Evolutionary conservation across 1,140 invertebrate genomes (phyloP).

Genomic region (Diprion similis): DNA sequence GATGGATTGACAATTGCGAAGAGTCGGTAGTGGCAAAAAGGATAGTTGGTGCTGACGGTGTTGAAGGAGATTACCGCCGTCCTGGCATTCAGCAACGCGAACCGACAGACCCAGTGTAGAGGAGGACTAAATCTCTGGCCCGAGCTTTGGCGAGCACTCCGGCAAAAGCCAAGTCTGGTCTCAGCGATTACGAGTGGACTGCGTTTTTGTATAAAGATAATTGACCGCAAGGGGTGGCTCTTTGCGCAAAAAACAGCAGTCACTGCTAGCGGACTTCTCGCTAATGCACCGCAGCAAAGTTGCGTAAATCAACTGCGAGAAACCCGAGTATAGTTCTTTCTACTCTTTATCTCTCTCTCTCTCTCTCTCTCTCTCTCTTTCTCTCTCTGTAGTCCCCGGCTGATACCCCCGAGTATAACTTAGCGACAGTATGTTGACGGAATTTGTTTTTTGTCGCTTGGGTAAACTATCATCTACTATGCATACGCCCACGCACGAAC

Average conservation of each 20-base stretch:
- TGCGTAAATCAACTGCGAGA: not conserved
- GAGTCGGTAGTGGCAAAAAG: not conserved
- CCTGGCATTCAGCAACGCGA: not conserved
- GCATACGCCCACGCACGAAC: not conserved
- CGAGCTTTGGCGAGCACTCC: not conserved
- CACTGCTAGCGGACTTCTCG: not conserved
- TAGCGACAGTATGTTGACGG: not conserved
- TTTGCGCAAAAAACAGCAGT: constrained; percentile 1
- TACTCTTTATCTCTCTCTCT: no score
- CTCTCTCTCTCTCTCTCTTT: no score
- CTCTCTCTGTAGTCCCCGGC: no score
- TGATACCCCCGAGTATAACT: not conserved
- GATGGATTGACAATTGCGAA: not conserved
- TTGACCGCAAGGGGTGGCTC: constrained; percentile 8
- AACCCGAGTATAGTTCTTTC: no score
- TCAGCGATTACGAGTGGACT: constrained; percentile 1
- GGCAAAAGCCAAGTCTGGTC: constrained; percentile 4
- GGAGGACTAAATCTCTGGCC: not conserved
- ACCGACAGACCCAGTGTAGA: not conserved
- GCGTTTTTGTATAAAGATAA: constrained; percentile 11
- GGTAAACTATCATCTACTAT: constrained; percentile 3
- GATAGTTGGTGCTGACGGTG: not conserved
- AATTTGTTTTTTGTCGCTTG: not conserved
- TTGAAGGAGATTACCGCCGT: not conserved
- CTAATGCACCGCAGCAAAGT: not conserved